Evolutionary conservation across 1,140 invertebrate species (phyloP).

Genomic region (Tetragnatha versicolor): DNA sequence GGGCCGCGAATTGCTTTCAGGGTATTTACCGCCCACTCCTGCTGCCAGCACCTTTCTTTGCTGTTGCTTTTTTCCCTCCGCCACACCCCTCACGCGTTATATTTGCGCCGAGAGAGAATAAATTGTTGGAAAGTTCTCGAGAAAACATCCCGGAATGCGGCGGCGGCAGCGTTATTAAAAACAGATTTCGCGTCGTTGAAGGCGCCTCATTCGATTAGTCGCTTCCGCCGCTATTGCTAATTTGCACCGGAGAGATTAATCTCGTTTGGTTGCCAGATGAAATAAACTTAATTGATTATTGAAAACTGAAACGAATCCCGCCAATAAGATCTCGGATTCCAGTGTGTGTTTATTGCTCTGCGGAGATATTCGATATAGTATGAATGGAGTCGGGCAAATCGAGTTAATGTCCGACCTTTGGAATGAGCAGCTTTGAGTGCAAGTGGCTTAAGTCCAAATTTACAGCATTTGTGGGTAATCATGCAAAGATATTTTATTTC

Average conservation of each 20-base stretch:
- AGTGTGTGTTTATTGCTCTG: no score
- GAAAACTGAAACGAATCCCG: no score
- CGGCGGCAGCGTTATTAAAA: conserved; percentile 56
- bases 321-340: no score
- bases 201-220: not conserved
- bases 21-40: conserved; percentile 51
- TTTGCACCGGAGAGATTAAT: not conserved
- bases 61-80: conserved; percentile 15
- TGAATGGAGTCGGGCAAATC: no score
- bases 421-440: no score
- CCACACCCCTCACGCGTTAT: conserved; percentile 19
- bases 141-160: conserved; percentile 52
- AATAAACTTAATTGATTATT: no score
- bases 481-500: no score
- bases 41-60: not conserved
- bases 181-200: conserved; percentile 37
- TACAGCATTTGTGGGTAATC: no score
- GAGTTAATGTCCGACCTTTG: no score
- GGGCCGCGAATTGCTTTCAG: conserved; percentile 40
- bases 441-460: no score
- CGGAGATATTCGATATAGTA: no score
- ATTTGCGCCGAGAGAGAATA: conserved; percentile 32
- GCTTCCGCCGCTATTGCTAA: not conserved
- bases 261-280: not conserved
- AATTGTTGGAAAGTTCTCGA: conserved; percentile 50